Percentiles rank a stretch among this genome's conserved stretches.
Conservation (phyloP, 2,888 invertebrate genomes). For the Iphiclides podalirius region DNA sequence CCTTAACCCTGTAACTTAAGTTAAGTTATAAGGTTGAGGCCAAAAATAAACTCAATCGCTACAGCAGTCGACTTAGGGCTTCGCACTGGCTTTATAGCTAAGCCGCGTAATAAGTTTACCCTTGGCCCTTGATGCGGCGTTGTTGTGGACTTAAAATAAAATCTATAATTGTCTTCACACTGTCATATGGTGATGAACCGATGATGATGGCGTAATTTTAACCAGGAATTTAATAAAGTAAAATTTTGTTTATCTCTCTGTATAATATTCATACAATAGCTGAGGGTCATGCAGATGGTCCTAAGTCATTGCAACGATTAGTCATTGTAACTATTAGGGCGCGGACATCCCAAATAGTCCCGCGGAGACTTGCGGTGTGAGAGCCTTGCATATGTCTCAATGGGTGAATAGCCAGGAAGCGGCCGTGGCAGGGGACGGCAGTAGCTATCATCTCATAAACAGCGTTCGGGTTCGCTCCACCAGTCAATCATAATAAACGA, state of each 20-base stretch:
- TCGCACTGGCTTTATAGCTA: conserved; percentile 25
- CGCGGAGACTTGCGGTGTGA: no score
- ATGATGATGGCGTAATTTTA: no score
- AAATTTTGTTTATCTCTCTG: no score
- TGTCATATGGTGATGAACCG: no score
- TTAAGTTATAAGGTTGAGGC: conserved; percentile 21
- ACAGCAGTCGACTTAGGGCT: conserved; percentile 42
- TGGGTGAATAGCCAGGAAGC: conserved; percentile 1
- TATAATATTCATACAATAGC: no score
- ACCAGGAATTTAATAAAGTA: no score
- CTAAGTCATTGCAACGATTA: no score
- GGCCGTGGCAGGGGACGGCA: conserved; percentile 8
- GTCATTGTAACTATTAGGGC: no score
- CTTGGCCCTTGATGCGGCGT: not conserved
- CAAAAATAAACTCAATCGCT: conserved; percentile 32
- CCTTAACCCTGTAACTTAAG: conserved; percentile 22
- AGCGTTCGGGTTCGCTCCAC: conserved; percentile 2
- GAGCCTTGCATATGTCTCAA: not conserved
- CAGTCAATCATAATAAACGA: not conserved
- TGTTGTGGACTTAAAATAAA: not conserved
- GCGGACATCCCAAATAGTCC: no score
- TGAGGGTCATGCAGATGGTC: no score
- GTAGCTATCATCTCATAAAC: conserved; percentile 13
- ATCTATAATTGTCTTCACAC: no score
- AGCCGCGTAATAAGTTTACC: conserved; percentile 16